phyloP scores from a whole-genome alignment of 1,140 invertebrate genomes.

The Diploscapter pachys region DNA sequence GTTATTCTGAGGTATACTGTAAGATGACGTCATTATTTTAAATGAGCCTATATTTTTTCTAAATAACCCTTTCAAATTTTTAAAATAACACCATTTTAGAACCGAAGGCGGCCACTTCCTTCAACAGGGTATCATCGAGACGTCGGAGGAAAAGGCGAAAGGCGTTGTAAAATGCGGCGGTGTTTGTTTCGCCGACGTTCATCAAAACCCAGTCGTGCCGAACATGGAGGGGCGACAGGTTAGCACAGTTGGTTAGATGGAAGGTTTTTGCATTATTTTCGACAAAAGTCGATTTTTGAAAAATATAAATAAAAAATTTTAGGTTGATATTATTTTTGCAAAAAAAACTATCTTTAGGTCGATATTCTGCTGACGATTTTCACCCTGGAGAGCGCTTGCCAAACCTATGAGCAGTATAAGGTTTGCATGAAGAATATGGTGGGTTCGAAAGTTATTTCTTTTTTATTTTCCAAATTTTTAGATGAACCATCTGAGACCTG shows the following conservation, averaged over 20 bases:
- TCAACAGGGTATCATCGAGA: too few relatives aligned
- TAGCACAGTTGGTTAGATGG: too few relatives aligned
- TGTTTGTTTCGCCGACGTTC: slow-evolving; percentile 45
- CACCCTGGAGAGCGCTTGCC: slow-evolving; percentile 50
- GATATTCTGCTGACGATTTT: slow-evolving; percentile 48
- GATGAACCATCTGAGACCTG: slow-evolving; percentile 42
- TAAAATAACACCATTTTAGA: background rate
- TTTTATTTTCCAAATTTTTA: slow-evolving; percentile 23
- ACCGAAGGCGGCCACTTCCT: slow-evolving; percentile 24
- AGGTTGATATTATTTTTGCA: too few relatives aligned
- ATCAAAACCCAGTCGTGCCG: slow-evolving; percentile 38
- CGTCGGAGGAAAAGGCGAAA: slow-evolving; percentile 16
- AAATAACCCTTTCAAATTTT: background rate
- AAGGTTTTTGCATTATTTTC: background rate
- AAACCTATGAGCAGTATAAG: slow-evolving; percentile 42
- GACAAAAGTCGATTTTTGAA: too few relatives aligned
- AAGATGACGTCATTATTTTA: background rate
- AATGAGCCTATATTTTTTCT: background rate
- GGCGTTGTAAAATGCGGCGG: slow-evolving; percentile 38
- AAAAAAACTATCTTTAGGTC: slow-evolving; percentile 13
- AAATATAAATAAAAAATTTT: too few relatives aligned
- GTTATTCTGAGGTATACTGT: slow-evolving; percentile 31
- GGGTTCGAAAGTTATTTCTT: background rate
- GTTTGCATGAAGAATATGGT: slow-evolving; percentile 49
- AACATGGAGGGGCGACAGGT: slow-evolving; percentile 8